A percentile compares a stretch with the other conserved stretches of the same genome.
Conservation (phyloP, 2,888 invertebrate species). For the Agrochola macilenta region DNA sequence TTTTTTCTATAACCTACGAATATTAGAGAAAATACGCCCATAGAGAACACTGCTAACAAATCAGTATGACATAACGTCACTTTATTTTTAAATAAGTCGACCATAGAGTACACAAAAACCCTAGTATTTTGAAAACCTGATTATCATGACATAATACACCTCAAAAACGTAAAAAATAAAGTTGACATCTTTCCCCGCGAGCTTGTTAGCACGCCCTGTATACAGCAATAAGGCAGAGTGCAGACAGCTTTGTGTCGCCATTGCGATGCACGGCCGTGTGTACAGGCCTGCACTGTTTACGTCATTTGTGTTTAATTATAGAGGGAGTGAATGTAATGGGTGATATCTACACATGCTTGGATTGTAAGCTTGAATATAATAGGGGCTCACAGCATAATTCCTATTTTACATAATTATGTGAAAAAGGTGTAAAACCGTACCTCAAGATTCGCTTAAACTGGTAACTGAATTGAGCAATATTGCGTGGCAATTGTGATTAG, state of each 20-base stretch:
- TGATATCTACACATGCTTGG: slow-evolving; percentile 33
- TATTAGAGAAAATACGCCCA: no score
- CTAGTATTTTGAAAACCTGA: background rate
- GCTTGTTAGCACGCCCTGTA: slow-evolving; percentile 70
- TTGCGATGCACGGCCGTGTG: slow-evolving; percentile 77
- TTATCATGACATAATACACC: background rate
- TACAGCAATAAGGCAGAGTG: slow-evolving; percentile 87
- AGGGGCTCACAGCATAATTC: background rate
- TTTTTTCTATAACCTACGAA: no score
- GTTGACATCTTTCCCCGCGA: background rate
- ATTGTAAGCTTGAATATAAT: background rate
- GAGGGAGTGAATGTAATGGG: slow-evolving; percentile 64
- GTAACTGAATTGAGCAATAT: background rate
- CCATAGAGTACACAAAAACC: background rate
- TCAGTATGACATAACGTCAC: background rate
- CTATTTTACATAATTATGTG: background rate
- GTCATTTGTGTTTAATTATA: slow-evolving; percentile 86
- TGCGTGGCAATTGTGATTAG: background rate
- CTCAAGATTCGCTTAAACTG: background rate
- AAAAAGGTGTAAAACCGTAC: background rate
- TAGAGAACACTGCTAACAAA: no score
- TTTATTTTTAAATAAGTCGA: background rate
- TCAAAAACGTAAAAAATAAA: background rate
- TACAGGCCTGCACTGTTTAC: slow-evolving; percentile 68
- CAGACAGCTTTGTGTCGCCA: slow-evolving; percentile 85